Evolutionary conservation across 2,888 invertebrate species (phyloP).

Genomic region (Drosophila diplacantha): DNA sequence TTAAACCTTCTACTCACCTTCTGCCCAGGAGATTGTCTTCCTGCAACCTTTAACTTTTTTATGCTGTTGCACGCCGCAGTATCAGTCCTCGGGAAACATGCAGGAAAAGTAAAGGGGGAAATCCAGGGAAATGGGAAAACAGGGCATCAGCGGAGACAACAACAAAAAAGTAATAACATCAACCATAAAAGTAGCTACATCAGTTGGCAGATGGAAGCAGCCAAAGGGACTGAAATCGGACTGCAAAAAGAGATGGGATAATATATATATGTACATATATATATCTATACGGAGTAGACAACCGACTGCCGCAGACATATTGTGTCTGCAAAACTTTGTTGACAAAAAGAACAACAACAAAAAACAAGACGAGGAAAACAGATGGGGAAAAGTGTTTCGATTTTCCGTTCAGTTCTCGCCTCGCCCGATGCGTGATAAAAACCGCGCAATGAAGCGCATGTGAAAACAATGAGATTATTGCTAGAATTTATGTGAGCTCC

Average conservation of each 20-base stretch:
- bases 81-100: slow-evolving; percentile 9
- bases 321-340: slow-evolving; percentile 67
- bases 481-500: slow-evolving; percentile 58
- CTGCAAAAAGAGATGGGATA: slow-evolving; percentile 10
- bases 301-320: slow-evolving; percentile 59
- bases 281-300: slow-evolving; percentile 28
- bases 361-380: slow-evolving; percentile 14
- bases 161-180: slow-evolving; percentile 65
- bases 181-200: slow-evolving; percentile 70
- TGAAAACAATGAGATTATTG: slow-evolving; percentile 68
- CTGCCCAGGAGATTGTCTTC: not conserved
- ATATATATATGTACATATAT: slow-evolving; percentile 8
- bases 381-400: slow-evolving; percentile 34
- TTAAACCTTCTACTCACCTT: too few relatives aligned
- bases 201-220: slow-evolving; percentile 65
- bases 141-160: slow-evolving; percentile 20
- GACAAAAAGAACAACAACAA: slow-evolving; percentile 44
- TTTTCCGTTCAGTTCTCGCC: slow-evolving; percentile 24
- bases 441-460: slow-evolving; percentile 60
- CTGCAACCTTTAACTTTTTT: slow-evolving; percentile 39
- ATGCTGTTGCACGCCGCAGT: slow-evolving; percentile 50
- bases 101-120: slow-evolving; percentile 19
- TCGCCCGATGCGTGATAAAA: slow-evolving; percentile 46
- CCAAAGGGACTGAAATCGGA: slow-evolving; percentile 24
- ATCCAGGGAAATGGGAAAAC: slow-evolving; percentile 26